Evolutionary conservation across 2,888 invertebrate genomes (phyloP), one percentile per base, ranked within the genome.

Genomic region (Agrotis segetum): DNA sequence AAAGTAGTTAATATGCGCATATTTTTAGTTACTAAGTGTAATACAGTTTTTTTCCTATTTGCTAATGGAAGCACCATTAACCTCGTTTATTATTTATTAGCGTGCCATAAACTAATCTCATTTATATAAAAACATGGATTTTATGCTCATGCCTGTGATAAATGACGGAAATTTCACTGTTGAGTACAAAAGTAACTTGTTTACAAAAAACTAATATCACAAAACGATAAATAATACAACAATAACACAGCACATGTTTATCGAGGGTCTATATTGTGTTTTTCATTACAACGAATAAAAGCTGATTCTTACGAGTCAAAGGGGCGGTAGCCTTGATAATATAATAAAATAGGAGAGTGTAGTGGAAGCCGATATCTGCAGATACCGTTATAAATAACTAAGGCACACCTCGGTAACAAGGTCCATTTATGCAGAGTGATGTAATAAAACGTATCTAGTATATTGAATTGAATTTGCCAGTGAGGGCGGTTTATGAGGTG

Each of bases 391-490:
- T 73, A 80, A 83, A 79, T 70, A 72, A 63, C 67, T 68, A 71
- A 69, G 71, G 68, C 67, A 75, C 86, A 84, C 82, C 72, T 66
- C 65, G 24, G 69, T 82, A 85, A 80, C 78, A 75, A 83, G 79
- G 82, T 86, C 85, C 87, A 88, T 87, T 90, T 90, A 91, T 89
- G 89, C 88, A 89, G 83, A 90, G 86, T 89, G 88, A 87, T 85
- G 87, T 87, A 87, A 89, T 93, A 92, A 91, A 91, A 88, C 85
- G 85, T 82, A 83, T 87, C 85, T 79, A 85, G 68, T 80, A 87
- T 90, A 92, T 92, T 91, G 91, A 94, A 94, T 94, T 94, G 92
- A 92, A 93, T 93, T 92, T 90, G 89, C 91, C 84, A 87, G 88
- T 83, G 88, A 89, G 85, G 78, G 66, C 59, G 81, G 85, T 95